Base-by-base conservation (phyloP, 2,113 vertebrate species). In the Muscicapa adusta region DNA sequence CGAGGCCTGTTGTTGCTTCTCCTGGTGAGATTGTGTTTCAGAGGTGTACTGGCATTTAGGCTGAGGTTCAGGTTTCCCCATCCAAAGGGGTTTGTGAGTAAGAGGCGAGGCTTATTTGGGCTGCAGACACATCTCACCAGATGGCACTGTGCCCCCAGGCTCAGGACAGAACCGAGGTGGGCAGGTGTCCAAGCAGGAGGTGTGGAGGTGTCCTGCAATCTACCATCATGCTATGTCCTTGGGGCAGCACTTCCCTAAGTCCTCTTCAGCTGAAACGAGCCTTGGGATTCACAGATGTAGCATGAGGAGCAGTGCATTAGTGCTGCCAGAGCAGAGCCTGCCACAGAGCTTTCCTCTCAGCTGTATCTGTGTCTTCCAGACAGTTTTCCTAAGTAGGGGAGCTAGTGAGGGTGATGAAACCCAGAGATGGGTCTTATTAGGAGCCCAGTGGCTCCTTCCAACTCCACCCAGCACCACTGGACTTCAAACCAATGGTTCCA, bases 71-170 rank as follows among this genome's bases (percentile, higher is more conserved):
- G 22, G 40, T 72, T 28, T 67, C 56, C 14, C 36, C 51, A 51
- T 68, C 76, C 28, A 8, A 4, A 53, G 25, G 34, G 25, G 5
- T 18, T 26, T 80, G 42, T 57, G 40, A 60, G 12, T 15, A 26
- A 50, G 40, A 58, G 26, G 29, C 6, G 23, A 7, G 3, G 0
- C 16, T 38, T 38, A 2, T 24, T 36, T 23, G 68, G 89, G 68
- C 31, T 85, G 36, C 40, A 58, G 53, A 14, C 0, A 4, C 11
- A 13, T 28, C 70, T 91, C 94, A 93, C 38, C 88, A 93, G 94
- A 66, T 85, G 91, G 88, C 91, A 94, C 91, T 85, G 5, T 60
- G 66, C 88, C 88, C 91, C 28, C 60, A 78, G 94, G 33, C 38
- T 87, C 60, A 11, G 76, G 48, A 20, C 1, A 5, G 18, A 67